Evolutionary conservation across 2,797 vertebrate species (phyloP).

Genomic region (Iguana delicatissima): DNA sequence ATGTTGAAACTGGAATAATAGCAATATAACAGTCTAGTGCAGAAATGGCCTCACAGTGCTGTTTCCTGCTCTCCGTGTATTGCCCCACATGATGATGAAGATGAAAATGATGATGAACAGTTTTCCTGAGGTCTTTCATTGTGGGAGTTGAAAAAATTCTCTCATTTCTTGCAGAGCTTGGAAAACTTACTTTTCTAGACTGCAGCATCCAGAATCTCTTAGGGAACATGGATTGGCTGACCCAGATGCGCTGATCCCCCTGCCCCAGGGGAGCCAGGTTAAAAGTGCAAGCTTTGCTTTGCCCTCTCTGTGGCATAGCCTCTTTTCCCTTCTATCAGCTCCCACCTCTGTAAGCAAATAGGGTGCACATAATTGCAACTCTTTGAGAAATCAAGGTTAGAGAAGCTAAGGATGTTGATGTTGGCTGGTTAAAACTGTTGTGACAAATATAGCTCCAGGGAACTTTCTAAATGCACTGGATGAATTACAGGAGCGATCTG

Average conservation of each 20-base stretch:
- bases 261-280: no score
- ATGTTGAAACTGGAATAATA: no score
- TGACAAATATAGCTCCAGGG: slow-evolving; percentile 46
- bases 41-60: no score
- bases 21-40: no score
- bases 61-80: neutral
- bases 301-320: neutral
- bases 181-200: neutral
- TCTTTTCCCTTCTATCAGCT: neutral
- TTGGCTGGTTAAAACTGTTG: slow-evolving; percentile 36
- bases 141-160: neutral
- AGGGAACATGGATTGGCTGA: no score
- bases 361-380: slow-evolving; percentile 22
- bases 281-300: neutral
- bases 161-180: slow-evolving; percentile 9
- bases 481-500: slow-evolving; percentile 19
- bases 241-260: no score
- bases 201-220: no score
- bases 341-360: slow-evolving; percentile 13
- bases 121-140: neutral
- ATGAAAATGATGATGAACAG: neutral
- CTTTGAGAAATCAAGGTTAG: slow-evolving; percentile 56
- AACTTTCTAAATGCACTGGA: slow-evolving; percentile 39
- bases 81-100: neutral
- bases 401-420: slow-evolving; percentile 33